Evolutionary conservation across 2,888 invertebrate species (phyloP).

Genomic region (Quadriops clusia): DNA sequence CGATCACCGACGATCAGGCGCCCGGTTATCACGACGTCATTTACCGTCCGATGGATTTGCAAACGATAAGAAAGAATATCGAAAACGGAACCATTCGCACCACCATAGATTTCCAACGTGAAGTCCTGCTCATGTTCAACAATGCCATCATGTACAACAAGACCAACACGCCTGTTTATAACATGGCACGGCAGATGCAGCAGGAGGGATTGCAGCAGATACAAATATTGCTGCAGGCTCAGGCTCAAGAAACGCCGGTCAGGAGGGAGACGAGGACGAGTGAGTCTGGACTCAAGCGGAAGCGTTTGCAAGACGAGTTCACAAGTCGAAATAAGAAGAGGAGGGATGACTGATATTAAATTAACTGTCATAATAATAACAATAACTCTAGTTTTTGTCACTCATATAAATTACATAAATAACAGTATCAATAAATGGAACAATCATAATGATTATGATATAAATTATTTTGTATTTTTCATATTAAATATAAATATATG

Average conservation of each 20-base stretch:
- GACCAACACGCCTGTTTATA: conserved; percentile 67
- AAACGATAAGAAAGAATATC: conserved; percentile 74
- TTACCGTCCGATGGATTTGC: conserved; percentile 77
- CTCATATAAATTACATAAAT: too few relatives aligned
- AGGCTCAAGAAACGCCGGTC: conserved; percentile 23
- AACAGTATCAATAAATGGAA: too few relatives aligned
- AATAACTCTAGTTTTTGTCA: too few relatives aligned
- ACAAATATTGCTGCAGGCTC: conserved; percentile 32
- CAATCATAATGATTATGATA: too few relatives aligned
- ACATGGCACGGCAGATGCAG: conserved; percentile 75
- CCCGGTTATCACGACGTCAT: conserved; percentile 74
- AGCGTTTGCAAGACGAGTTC: conserved; percentile 25
- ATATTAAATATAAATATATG: too few relatives aligned
- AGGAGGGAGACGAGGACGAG: conserved; percentile 35
- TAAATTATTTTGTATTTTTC: too few relatives aligned
- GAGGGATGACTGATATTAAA: conserved; percentile 28
- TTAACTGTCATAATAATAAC: too few relatives aligned
- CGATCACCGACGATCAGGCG: conserved; percentile 79
- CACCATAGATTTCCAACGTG: conserved; percentile 77
- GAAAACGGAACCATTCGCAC: conserved; percentile 72
- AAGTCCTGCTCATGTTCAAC: conserved; percentile 81
- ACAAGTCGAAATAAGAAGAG: conserved; percentile 23
- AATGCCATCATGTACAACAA: conserved; percentile 92
- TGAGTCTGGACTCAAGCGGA: conserved; percentile 32
- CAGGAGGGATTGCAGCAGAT: conserved; percentile 53